Conservation (phyloP, 2,113 vertebrate species). For the Thalassarche chlororhynchos region DNA sequence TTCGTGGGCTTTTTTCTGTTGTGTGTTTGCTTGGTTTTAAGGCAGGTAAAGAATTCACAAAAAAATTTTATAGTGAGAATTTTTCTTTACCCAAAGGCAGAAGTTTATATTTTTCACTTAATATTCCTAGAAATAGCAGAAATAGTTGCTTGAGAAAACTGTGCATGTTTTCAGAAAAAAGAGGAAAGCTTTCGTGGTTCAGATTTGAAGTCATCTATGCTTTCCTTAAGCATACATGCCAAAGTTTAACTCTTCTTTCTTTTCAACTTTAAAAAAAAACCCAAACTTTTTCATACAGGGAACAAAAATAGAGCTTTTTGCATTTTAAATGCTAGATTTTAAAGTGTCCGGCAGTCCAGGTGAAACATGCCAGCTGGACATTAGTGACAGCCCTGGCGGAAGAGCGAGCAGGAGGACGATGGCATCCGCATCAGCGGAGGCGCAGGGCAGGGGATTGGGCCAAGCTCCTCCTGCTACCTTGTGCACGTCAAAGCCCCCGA, state of each 20-base stretch:
- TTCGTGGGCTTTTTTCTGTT: neutral
- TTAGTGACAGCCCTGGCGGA: accelerated
- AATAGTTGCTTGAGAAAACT: neutral
- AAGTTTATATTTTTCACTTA: neutral
- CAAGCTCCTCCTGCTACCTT: no score
- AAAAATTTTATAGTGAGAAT: neutral
- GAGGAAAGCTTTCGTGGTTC: neutral
- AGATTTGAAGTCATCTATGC: neutral
- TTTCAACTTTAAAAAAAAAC: neutral
- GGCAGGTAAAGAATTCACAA: neutral
- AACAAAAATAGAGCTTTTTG: neutral
- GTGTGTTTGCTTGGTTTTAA: neutral
- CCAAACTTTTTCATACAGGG: neutral
- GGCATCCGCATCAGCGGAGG: no score
- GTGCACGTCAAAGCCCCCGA: accelerated
- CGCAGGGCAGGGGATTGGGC: no score
- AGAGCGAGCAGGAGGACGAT: neutral
- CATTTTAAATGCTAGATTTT: neutral
- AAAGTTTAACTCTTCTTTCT: neutral
- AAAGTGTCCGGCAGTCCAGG: neutral
- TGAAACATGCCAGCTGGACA: neutral
- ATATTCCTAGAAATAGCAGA: neutral
- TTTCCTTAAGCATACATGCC: neutral
- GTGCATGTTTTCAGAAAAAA: neutral
- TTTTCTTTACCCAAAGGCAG: neutral